These are phyloP conservation scores for Trisateles emortualis DNA, from an alignment of 2,888 invertebrate species.

Conservation along the genomic window DNA sequence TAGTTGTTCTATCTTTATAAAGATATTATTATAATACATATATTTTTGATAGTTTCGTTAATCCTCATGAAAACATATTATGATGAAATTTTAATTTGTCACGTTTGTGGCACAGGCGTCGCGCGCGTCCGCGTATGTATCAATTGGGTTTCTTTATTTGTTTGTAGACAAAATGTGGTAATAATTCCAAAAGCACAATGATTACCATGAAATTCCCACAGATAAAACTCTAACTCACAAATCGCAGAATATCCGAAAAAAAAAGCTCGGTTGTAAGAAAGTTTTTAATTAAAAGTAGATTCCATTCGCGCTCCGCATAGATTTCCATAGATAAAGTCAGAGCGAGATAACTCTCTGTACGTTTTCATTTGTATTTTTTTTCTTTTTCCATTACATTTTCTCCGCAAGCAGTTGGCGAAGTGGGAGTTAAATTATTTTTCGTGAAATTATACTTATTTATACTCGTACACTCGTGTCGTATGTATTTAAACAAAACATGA, in stretches of 20 bases:
- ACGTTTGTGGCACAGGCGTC: too few relatives aligned
- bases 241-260: slow-evolving; percentile 3
- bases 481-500: too few relatives aligned
- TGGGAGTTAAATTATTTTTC: slow-evolving; percentile 8
- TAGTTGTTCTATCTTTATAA: too few relatives aligned
- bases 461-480: too few relatives aligned
- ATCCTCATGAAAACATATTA: too few relatives aligned
- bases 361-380: slow-evolving; percentile 29
- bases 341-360: slow-evolving; percentile 34
- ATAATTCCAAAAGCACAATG: neutral
- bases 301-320: slow-evolving; percentile 43
- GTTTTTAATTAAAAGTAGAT: slow-evolving; percentile 51
- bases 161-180: too few relatives aligned
- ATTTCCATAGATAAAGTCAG: slow-evolving; percentile 51
- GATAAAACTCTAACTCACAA: neutral
- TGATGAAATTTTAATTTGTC: too few relatives aligned
- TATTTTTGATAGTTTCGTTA: too few relatives aligned
- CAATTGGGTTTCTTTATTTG: too few relatives aligned
- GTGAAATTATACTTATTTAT: too few relatives aligned
- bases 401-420: slow-evolving; percentile 6
- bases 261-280: slow-evolving; percentile 36
- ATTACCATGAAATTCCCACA: neutral
- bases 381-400: slow-evolving; percentile 12
- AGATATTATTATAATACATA: too few relatives aligned
- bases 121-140: too few relatives aligned